phyloP scores from a whole-genome alignment of 2,113 vertebrate species.

The Eonycteris spelaea region DNA sequence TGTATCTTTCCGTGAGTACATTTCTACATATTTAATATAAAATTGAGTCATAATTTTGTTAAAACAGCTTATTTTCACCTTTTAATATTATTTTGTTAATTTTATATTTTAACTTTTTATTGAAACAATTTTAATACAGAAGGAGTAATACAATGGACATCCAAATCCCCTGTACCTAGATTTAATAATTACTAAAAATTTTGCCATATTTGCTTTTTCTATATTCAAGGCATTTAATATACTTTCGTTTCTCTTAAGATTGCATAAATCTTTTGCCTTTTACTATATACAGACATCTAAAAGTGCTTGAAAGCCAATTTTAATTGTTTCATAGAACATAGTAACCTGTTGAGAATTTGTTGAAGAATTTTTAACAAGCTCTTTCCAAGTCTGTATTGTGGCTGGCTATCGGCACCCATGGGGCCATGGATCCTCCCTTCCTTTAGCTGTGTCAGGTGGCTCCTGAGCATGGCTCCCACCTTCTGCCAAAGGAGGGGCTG shows the following conservation, averaged over 20 bases:
- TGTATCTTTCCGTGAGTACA: not conserved
- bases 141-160: not conserved
- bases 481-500: not conserved
- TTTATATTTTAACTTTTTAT: constrained; percentile 38
- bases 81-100: constrained; percentile 21
- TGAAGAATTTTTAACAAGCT: not conserved
- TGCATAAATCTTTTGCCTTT: too few species aligned
- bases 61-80: not conserved
- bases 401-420: not conserved
- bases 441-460: not conserved
- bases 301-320: not conserved
- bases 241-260: not conserved
- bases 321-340: not conserved
- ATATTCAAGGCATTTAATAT: not conserved
- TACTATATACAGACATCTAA: too few species aligned
- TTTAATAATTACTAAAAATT: constrained; percentile 23
- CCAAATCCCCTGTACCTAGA: not conserved
- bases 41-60: not conserved
- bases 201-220: not conserved
- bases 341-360: not conserved
- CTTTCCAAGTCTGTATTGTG: not conserved
- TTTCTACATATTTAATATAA: not conserved
- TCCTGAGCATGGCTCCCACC: not conserved
- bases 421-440: not conserved
- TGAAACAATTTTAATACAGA: not conserved